phyloP scores from a whole-genome alignment of 2,888 invertebrate genomes.

The Dioctria linearis region DNA sequence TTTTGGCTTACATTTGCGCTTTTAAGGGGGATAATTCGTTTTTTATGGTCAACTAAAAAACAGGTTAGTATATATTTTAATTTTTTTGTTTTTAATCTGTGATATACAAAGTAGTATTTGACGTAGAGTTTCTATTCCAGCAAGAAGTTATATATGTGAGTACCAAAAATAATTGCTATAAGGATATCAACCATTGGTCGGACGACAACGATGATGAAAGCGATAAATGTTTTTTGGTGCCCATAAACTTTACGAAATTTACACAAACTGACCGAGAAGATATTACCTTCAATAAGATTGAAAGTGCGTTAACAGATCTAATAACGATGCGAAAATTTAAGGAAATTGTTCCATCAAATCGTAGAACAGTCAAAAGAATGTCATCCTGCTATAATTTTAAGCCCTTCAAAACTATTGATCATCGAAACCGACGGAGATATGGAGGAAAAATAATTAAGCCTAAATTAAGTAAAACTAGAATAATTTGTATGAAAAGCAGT shows the following conservation, averaged over 20 bases:
- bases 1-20: constrained; percentile 16
- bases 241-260: neutral
- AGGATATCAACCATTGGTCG: neutral
- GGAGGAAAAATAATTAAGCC: constrained; percentile 15
- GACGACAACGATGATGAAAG: neutral
- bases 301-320: constrained; percentile 6
- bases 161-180: neutral
- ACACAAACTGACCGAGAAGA: constrained; percentile 23
- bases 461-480: neutral
- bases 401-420: neutral
- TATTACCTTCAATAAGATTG: neutral
- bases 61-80: neutral
- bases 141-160: neutral
- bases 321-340: constrained; percentile 20
- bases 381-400: neutral
- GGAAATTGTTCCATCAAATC: constrained; percentile 11
- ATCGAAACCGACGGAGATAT: neutral
- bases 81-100: neutral
- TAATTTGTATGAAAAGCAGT: neutral
- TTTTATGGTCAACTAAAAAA: neutral
- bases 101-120: neutral
- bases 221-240: neutral
- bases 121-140: neutral
- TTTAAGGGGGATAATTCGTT: neutral
- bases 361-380: neutral